A percentile compares a stretch with the other conserved stretches of the same genome.
These are phyloP conservation scores for Scatophagus argus DNA, from an alignment of 2,113 vertebrate genomes.

Conservation along the genomic window DNA sequence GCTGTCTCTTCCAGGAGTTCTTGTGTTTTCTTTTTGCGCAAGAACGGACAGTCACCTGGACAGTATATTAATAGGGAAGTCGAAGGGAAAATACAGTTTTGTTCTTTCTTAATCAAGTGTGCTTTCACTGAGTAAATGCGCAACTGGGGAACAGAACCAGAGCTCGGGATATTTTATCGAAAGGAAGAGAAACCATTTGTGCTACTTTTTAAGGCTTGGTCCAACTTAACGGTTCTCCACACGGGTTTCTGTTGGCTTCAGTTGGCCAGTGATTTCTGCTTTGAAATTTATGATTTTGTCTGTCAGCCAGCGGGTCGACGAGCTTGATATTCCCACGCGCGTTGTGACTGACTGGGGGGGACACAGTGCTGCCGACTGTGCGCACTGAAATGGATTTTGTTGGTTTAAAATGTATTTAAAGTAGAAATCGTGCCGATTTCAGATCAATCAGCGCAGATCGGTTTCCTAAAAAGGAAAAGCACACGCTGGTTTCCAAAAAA, in stretches of 20 bases:
- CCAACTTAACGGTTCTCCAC: not conserved
- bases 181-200: constrained; percentile 12
- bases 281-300: not conserved
- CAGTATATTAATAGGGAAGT: not conserved
- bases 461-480: not conserved
- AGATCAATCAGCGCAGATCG: not conserved
- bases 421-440: constrained; percentile 25
- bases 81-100: not conserved
- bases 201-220: constrained; percentile 27
- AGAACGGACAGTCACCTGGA: constrained; percentile 23
- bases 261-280: not conserved
- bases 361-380: constrained; percentile 7
- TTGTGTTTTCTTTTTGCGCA: constrained; percentile 19
- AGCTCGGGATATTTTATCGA: constrained; percentile 43
- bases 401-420: constrained; percentile 31
- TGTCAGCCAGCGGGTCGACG: not conserved
- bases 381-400: constrained; percentile 59
- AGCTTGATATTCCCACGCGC: constrained; percentile 13
- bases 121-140: constrained; percentile 25
- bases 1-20: constrained; percentile 26
- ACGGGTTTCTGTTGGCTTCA: not conserved
- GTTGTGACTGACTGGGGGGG: constrained; percentile 13
- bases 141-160: not conserved
- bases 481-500: not conserved
- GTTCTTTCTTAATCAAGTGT: constrained; percentile 12